A percentile compares a stretch with the other conserved stretches of the same genome.
Conservation (phyloP, 1,140 invertebrate genomes). For the Dinoponera quadriceps region DNA sequence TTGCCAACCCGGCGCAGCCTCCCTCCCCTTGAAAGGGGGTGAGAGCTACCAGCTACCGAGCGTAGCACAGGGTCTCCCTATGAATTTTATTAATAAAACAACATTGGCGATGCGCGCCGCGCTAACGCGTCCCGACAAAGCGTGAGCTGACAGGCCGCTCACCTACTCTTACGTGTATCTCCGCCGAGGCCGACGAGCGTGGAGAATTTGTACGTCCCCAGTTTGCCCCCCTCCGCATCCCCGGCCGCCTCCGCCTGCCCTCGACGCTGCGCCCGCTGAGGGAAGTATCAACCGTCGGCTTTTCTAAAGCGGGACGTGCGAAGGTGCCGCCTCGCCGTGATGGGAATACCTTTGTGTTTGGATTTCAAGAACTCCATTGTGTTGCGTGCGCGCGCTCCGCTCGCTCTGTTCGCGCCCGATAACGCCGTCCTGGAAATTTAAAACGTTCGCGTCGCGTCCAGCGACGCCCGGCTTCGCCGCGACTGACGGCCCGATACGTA, state of each 20-base stretch:
- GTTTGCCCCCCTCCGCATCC: neutral
- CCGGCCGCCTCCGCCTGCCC: neutral
- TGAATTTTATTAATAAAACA: conserved; percentile 79
- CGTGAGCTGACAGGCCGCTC: conserved; percentile 64
- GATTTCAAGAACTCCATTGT: conserved; percentile 65
- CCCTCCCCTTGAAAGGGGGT: conserved; percentile 14
- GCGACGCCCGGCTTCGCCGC: neutral
- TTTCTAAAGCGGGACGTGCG: conserved; percentile 67
- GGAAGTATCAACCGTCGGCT: conserved; percentile 63
- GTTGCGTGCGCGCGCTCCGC: conserved; percentile 1
- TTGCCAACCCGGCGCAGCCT: conserved; percentile 40
- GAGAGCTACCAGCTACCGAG: conserved; percentile 32
- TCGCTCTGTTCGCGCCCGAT: conserved; percentile 44
- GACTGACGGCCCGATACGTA: conserved; percentile 7
- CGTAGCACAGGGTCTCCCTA: conserved; percentile 39
- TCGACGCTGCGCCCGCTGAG: conserved; percentile 13
- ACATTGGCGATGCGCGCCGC: conserved; percentile 54
- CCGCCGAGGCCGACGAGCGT: conserved; percentile 63
- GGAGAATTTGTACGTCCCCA: conserved; percentile 63
- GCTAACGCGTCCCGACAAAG: conserved; percentile 65
- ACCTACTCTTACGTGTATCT: conserved; percentile 60
- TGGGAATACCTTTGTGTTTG: conserved; percentile 61
- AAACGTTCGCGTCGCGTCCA: conserved; percentile 14
- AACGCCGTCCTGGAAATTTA: conserved; percentile 38
- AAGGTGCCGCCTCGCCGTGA: conserved; percentile 52